phyloP scores from a whole-genome alignment of 2,113 vertebrate species.

The Solenodon paradoxus region DNA sequence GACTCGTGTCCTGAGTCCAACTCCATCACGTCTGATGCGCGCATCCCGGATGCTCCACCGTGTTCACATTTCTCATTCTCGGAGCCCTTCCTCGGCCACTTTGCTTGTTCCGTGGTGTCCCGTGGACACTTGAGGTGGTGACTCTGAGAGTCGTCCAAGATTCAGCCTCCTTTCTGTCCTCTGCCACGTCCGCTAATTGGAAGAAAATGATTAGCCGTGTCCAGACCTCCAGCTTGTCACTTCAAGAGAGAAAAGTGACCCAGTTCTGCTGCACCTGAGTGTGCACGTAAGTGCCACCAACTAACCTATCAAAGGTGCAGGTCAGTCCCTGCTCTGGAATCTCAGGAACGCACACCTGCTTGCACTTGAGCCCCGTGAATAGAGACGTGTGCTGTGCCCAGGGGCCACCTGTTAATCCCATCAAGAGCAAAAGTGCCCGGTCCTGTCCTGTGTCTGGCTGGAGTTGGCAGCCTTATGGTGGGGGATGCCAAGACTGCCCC shows the following conservation, averaged over 20 bases:
- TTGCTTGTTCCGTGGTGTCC: fast-evolving
- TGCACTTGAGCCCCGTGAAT: neutral
- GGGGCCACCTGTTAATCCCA: conserved; percentile 25
- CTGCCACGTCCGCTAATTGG: neutral
- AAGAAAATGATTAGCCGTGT: neutral
- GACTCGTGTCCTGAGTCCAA: neutral
- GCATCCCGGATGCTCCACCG: neutral
- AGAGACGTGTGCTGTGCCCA: neutral
- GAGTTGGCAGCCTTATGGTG: conserved; percentile 15
- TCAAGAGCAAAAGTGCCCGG: neutral
- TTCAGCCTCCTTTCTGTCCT: neutral
- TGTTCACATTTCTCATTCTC: neutral
- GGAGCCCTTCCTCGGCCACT: fast-evolving
- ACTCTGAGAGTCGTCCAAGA: neutral
- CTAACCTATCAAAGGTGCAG: fast-evolving
- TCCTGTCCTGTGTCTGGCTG: too few relatives aligned
- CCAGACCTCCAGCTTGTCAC: neutral
- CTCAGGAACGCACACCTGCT: neutral
- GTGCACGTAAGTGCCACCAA: neutral
- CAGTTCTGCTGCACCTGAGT: fast-evolving
- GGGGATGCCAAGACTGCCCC: neutral
- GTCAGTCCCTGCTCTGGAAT: neutral
- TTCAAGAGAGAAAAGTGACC: neutral
- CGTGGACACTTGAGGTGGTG: neutral
- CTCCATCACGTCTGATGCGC: fast-evolving